Evolutionary conservation across 2,888 invertebrate species (phyloP).

Genomic region (Phytoseiulus persimilis): DNA sequence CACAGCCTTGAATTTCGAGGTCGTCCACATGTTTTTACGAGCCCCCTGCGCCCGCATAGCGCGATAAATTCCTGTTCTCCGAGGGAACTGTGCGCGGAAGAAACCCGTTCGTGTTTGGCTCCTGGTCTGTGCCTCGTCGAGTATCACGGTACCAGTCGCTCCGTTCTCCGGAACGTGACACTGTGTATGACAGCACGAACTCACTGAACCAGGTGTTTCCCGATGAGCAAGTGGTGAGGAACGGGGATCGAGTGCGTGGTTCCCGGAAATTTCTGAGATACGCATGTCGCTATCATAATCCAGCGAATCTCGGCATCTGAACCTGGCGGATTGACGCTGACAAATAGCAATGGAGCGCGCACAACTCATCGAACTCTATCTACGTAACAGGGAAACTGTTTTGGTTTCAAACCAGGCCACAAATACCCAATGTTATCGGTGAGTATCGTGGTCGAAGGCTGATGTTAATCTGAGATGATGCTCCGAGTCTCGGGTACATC

Average conservation of each 20-base stretch:
- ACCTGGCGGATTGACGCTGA: not conserved
- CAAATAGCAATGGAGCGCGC: conserved; percentile 8
- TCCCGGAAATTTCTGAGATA: not conserved
- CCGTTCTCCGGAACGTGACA: too few species aligned
- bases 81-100: not conserved
- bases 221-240: not conserved
- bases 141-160: too few species aligned
- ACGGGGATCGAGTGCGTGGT: not conserved
- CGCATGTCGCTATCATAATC: not conserved
- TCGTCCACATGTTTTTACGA: not conserved
- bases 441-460: not conserved
- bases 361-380: conserved; percentile 35
- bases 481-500: too few species aligned
- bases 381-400: not conserved
- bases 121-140: too few species aligned
- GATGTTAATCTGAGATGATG: too few species aligned
- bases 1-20: not conserved
- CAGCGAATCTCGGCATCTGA: not conserved
- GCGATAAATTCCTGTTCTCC: not conserved
- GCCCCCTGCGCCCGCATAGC: not conserved
- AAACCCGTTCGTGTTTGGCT: too few species aligned
- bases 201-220: too few species aligned
- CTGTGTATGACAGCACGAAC: too few species aligned
- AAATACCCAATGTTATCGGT: conserved; percentile 23
- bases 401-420: not conserved